Conservation (phyloP, 2,113 vertebrate genomes). For the Notechis scutatus region DNA sequence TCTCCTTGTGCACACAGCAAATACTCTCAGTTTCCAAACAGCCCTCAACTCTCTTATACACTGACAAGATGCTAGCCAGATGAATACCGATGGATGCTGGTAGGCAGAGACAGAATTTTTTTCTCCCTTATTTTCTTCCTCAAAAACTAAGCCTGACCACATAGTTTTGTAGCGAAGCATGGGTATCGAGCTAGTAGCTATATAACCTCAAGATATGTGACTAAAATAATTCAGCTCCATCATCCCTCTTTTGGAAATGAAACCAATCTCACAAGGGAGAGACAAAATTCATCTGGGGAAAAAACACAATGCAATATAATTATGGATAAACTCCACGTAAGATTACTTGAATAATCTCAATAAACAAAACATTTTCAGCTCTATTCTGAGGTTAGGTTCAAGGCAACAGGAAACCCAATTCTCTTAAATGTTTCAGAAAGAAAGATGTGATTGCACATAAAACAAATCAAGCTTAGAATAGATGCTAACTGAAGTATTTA, state of each 20-base stretch:
- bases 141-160: no score
- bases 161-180: no score
- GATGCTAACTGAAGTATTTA: background rate
- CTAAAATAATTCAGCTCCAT: background rate
- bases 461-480: background rate
- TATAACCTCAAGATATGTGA: background rate
- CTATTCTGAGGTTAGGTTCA: background rate
- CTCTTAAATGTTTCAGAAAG: background rate
- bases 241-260: background rate
- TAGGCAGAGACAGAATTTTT: no score
- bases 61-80: no score
- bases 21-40: no score
- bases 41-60: no score
- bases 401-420: background rate
- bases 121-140: no score
- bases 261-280: background rate
- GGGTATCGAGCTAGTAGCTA: background rate
- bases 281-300: background rate
- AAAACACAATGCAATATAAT: background rate
- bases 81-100: no score
- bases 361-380: background rate
- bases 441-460: background rate
- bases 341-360: background rate
- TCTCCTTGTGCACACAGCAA: no score
- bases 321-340: background rate